Evolutionary conservation across 2,113 vertebrate species (phyloP).

Genomic region (Pelobates fuscus): DNA sequence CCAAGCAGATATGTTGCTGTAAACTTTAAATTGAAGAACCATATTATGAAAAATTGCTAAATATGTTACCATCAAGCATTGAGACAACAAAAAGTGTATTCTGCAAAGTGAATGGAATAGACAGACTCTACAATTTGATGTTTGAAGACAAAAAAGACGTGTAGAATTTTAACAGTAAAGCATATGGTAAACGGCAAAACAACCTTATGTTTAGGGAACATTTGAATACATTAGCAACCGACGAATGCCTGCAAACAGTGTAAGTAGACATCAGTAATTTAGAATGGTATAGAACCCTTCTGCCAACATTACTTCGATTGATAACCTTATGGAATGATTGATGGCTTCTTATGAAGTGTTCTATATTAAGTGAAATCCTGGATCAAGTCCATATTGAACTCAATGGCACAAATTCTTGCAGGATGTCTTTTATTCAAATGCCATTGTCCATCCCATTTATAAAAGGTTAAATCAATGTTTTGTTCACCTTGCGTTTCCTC

Average conservation of each 20-base stretch:
- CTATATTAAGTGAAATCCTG: slow-evolving; percentile 51
- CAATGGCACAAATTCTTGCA: not conserved
- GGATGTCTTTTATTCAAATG: not conserved
- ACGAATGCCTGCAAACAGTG: slow-evolving; percentile 7
- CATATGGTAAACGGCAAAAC: slow-evolving; percentile 30
- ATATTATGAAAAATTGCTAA: not conserved
- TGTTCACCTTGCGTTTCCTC: not conserved
- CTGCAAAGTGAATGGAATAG: not conserved
- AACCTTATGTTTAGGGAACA: slow-evolving; percentile 30
- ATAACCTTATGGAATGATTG: slow-evolving; percentile 59
- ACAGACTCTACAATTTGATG: not conserved
- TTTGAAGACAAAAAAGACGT: not conserved
- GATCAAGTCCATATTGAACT: not conserved
- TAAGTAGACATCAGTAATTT: slow-evolving; percentile 20
- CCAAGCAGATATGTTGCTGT: too few relatives aligned
- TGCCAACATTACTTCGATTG: slow-evolving; percentile 53
- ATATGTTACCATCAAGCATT: not conserved
- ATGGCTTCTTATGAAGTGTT: slow-evolving; percentile 56
- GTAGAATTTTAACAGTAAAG: slow-evolving; percentile 5
- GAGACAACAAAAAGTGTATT: too few relatives aligned
- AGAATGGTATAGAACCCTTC: not conserved
- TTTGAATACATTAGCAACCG: slow-evolving; percentile 34
- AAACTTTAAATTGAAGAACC: not conserved
- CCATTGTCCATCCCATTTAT: not conserved
- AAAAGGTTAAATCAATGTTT: slow-evolving; percentile 12